Conservation (phyloP, 2,888 invertebrate species). For the Orthonychiurus folsomi region DNA sequence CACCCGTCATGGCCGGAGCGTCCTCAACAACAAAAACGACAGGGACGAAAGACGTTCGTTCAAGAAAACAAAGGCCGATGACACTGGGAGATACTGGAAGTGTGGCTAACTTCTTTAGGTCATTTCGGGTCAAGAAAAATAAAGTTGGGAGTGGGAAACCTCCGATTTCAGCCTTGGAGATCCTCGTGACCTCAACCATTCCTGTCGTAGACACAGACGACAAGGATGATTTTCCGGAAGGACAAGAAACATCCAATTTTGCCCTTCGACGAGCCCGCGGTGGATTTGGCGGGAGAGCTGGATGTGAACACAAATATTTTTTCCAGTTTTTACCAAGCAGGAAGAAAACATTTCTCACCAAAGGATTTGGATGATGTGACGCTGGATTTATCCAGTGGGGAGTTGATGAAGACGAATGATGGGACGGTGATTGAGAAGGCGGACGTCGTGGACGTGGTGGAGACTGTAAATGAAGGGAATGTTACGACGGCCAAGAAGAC, state of each 20-base stretch:
- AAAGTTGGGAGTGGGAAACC: constrained; percentile 12
- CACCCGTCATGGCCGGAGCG: background rate
- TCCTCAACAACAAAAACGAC: background rate
- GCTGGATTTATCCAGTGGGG: constrained; percentile 35
- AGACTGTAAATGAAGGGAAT: background rate
- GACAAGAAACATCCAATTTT: background rate
- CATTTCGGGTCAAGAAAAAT: constrained; percentile 23
- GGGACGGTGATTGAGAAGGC: constrained; percentile 23
- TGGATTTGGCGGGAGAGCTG: background rate
- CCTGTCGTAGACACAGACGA: too few relatives aligned
- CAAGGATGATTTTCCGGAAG: background rate
- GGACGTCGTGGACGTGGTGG: constrained; percentile 10
- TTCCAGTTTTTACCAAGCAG: constrained; percentile 10
- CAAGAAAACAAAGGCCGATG: background rate
- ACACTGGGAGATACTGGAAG: background rate
- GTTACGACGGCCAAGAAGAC: background rate
- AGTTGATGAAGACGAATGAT: constrained; percentile 30
- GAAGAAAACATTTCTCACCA: background rate
- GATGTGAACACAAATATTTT: constrained; percentile 10
- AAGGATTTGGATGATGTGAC: constrained; percentile 36
- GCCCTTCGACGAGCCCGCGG: background rate
- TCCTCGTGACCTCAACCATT: too few relatives aligned
- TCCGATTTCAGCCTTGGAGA: too few relatives aligned
- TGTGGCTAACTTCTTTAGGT: constrained; percentile 16
- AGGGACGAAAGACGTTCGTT: background rate